Base-by-base conservation (phyloP, 2,113 vertebrate genomes). In the Perca flavescens region DNA sequence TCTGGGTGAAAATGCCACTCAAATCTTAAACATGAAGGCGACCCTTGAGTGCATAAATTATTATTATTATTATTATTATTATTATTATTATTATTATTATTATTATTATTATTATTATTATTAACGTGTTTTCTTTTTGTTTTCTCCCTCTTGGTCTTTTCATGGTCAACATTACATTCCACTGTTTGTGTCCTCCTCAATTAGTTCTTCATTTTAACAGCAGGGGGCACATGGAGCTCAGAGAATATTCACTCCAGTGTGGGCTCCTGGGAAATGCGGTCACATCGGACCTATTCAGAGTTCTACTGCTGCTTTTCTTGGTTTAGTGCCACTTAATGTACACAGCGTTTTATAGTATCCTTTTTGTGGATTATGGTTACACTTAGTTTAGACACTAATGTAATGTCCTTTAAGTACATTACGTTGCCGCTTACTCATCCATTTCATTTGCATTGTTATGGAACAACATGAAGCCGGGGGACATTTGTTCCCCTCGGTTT, bases 151-250 rank as follows among this genome's bases (percentile, higher is more conserved):
- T 34, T 34, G 10, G 49, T 36, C 6, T 56, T 54, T 69, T 17
- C 1, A 28, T 57, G 21, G 25, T 43, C 34, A 43, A n/a, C 19
- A 34, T 34, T 17, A 28, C 3, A 11, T 47, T 57, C 0, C 0
- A 11, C 10, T 31, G 25, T 19, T n/a, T 5, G 15, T 65, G 12
- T 4, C 36, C 8, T 40, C 36, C 8, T 40, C 8, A 40, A 40
- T 9, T 34, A 56, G 72, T 83, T 85, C 46, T 17, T 40, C 15
- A 31, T 69, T 65, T 17, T 21, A 75, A 76, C 93, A 91, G 80
- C 86, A 94, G 94, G 67, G 72, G 93, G 87, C 86, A 77, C 70
- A 40, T 47, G 69, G 53, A 75, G 25, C 66, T 68, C 61, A 80
- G 28, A 6, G 36, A 70, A 63, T 2, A 22, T 3, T 22, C 17